Base-by-base conservation (phyloP, 2,113 vertebrate genomes). In the Dendrocopos noguchii region DNA sequence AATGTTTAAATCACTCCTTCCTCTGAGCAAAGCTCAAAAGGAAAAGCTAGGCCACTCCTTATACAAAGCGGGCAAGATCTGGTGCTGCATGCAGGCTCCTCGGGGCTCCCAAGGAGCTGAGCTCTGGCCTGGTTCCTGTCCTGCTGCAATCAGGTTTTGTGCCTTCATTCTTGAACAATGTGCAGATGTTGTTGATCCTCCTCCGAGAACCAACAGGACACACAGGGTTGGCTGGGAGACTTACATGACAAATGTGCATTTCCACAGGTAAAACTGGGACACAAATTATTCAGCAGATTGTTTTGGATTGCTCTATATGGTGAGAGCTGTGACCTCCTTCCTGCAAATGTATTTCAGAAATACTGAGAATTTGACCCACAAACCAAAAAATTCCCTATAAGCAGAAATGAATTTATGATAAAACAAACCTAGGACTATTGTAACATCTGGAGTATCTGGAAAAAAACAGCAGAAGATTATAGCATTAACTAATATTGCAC, bases 1-100 rank as follows among this genome's bases (percentile, higher is more conserved):
- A 86, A 93, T 87, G 77, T 91, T 95, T 95, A 88, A 64, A 89
- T 53, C 4, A 9, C 14, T 64, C 52, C 52, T 94, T 92, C 83
- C 84, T 83, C 74, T 34, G 24, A 92, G 31, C 28, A 70, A 44
- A 90, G 59, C 81, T 60, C 28, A 5, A 60, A 91, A 46, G 21
- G 29, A 77, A 72, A 39, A 71, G 4, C 22, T 47, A 64, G 79
- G 79, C 65, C 29, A 15, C 22, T 28, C n/a, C 34, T 67, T 18
- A 19, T 10, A 2, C 3, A n/a, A 20, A 78, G 8, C 47, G 50
- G n/a, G 34, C 0, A 0, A 33, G 80, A 33, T 50, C 44, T 75
- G 50, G 28, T n/a, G 36, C 47, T 6, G 2, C 3, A 0, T 2
- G 7, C 10, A 1, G 2, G 57, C 34, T 70, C 39, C 60, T 3